A percentile compares a stretch with the other conserved stretches of the same genome.
These are phyloP conservation scores for Thalassophryne amazonica DNA, from an alignment of 2,797 vertebrate species.

Conservation along the genomic window DNA sequence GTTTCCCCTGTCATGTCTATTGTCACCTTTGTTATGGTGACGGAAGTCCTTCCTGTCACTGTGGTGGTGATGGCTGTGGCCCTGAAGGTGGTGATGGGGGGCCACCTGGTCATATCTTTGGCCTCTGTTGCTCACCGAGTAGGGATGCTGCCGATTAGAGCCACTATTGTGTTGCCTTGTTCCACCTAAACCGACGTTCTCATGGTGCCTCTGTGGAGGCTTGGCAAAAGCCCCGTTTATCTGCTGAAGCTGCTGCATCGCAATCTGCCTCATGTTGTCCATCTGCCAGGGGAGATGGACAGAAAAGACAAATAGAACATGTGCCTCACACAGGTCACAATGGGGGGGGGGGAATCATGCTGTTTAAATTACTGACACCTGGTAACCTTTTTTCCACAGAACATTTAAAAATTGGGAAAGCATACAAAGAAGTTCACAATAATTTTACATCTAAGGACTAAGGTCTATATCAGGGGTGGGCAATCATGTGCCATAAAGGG, in stretches of 20 bases:
- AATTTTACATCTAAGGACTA: no score
- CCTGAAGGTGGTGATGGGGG: constrained; percentile 69
- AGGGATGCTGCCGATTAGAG: constrained; percentile 53
- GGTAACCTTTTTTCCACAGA: no score
- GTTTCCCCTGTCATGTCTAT: constrained; percentile 72
- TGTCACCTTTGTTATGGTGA: constrained; percentile 75
- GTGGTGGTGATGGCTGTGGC: constrained; percentile 47
- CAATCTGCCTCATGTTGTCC: constrained; percentile 78
- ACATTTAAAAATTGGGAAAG: no score
- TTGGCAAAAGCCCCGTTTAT: constrained; percentile 44
- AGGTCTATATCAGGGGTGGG: no score
- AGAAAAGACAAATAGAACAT: not conserved
- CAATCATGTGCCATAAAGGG: no score
- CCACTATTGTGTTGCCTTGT: constrained; percentile 54
- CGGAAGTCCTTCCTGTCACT: constrained; percentile 57
- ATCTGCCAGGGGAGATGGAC: constrained; percentile 77
- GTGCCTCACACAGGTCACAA: not conserved
- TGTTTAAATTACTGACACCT: no score
- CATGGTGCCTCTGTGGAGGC: constrained; percentile 42
- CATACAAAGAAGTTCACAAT: no score
- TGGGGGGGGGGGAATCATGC: no score
- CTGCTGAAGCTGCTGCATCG: constrained; percentile 81
- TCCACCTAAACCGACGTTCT: constrained; percentile 16
- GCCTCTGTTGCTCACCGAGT: constrained; percentile 68
- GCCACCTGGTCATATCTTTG: constrained; percentile 73